Evolutionary conservation across 2,797 vertebrate species (phyloP), one percentile per base, ranked within the genome.

Genomic region (Sebastes taczanowskii): DNA sequence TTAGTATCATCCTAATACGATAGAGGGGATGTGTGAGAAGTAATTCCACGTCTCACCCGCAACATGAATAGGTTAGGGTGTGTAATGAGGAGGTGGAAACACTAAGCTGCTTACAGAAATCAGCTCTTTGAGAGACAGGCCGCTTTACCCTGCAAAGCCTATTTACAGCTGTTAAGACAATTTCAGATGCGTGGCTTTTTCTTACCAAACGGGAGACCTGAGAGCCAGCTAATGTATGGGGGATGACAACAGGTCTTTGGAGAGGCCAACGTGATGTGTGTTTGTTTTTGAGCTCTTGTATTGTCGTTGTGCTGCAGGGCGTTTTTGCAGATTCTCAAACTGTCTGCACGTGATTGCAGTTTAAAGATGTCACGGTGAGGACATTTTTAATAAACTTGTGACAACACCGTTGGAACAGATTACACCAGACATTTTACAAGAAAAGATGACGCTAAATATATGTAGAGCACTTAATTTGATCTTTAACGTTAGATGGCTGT

Each of bases 101-200:
- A 89, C 88, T 94, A 95, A 95, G 94, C 94, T 71, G 92, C 94
- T 95, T 95, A 94, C 23, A 84, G 89, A 89, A 93, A 95, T 94
- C 88, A 92, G 90, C 92, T 93, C 88, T 94, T 88, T 92, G 90
- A 93, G 86, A 92, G 91, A 92, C 92, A 86, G 88, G 80, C 80
- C 8, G 87, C 88, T 90, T 93, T 92, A 85, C 79, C 74, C 77
- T 61, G 82, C 68, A 94, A 94, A 95, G 93, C 93, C 92, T 92
- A 93, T 93, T 95, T 94, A 88, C 86, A 94, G 87, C 89, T 82
- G 85, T 92, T 94, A 88, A 92, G 91, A 92, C 86, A 87, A 93
- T 94, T 93, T 93, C 85, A 88, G 85, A 92, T 77, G 77, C 80
- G 67, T 66, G 23, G 81, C 81, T 72, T 91, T 89, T 76, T 80